Evolutionary conservation across 2,797 vertebrate genomes (phyloP).

Genomic region (Enteromius viviparus): DNA sequence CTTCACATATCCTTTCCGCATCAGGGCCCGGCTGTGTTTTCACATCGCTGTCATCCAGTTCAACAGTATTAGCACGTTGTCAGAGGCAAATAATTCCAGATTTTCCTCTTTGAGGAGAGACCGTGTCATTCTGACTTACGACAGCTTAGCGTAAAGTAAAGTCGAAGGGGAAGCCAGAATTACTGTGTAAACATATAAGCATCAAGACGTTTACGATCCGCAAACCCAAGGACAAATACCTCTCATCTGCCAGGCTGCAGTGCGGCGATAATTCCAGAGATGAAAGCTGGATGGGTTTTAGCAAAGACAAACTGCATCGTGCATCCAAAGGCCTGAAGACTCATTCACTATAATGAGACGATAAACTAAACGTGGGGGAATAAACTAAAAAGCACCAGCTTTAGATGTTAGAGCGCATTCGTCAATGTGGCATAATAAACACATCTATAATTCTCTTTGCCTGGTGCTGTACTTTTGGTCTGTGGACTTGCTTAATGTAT

Average conservation of each 20-base stretch:
- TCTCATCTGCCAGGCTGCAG: constrained; percentile 16
- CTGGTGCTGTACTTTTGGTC: constrained; percentile 16
- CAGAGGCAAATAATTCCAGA: constrained; percentile 49
- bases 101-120: constrained; percentile 35
- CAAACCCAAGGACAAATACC: constrained; percentile 55
- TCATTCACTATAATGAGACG: constrained; percentile 35
- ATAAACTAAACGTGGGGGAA: constrained; percentile 58
- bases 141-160: constrained; percentile 52
- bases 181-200: constrained; percentile 51
- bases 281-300: constrained; percentile 53
- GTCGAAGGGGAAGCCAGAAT: constrained; percentile 47
- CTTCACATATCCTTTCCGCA: constrained; percentile 15
- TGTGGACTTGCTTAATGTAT: not conserved
- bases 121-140: constrained; percentile 61
- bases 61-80: constrained; percentile 35
- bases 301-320: constrained; percentile 40
- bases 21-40: constrained; percentile 27
- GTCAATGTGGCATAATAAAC: constrained; percentile 52
- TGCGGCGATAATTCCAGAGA: constrained; percentile 57
- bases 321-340: constrained; percentile 25
- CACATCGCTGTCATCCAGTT: constrained; percentile 46
- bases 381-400: constrained; percentile 49
- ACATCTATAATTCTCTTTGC: constrained; percentile 43
- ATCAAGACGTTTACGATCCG: constrained; percentile 32
- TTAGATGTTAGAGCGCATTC: constrained; percentile 53